A percentile compares a stretch with the other conserved stretches of the same genome.
These are phyloP conservation scores for Yponomeuta plumbellus DNA, from an alignment of 2,888 invertebrate species.

Conservation along the genomic window DNA sequence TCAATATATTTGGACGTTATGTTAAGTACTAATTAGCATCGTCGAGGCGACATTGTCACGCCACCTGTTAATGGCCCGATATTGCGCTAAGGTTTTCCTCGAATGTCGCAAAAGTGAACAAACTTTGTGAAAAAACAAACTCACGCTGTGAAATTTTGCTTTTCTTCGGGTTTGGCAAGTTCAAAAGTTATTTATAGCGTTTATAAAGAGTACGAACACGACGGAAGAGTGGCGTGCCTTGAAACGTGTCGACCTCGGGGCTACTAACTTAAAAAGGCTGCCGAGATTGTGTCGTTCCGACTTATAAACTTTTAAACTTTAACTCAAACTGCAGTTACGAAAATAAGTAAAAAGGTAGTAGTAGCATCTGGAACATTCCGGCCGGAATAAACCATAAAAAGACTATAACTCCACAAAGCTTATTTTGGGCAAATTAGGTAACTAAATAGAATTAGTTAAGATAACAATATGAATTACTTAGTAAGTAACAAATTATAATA, in stretches of 20 bases:
- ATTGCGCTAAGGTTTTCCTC: background rate
- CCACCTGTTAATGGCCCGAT: background rate
- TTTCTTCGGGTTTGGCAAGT: background rate
- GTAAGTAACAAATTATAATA: background rate
- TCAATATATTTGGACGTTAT: background rate
- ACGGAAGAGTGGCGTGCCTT: slow-evolving; percentile 26
- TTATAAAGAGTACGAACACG: background rate
- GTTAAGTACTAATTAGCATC: background rate
- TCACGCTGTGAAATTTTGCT: background rate
- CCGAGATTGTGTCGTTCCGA: slow-evolving; percentile 43
- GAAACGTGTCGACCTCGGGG: slow-evolving; percentile 37
- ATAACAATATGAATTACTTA: too few relatives aligned
- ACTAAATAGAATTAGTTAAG: too few relatives aligned
- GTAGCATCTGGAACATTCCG: background rate
- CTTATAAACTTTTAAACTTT: slow-evolving; percentile 29
- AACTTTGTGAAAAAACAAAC: background rate
- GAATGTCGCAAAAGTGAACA: background rate
- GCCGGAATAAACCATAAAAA: background rate
- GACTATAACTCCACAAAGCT: too few relatives aligned
- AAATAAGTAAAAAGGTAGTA: background rate
- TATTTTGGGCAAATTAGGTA: too few relatives aligned
- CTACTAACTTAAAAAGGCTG: slow-evolving; percentile 27
- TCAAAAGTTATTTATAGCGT: background rate
- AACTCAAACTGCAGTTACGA: background rate
- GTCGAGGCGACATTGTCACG: background rate